phyloP scores from a whole-genome alignment of 2,888 invertebrate species.

The Tiliacea aurago region DNA sequence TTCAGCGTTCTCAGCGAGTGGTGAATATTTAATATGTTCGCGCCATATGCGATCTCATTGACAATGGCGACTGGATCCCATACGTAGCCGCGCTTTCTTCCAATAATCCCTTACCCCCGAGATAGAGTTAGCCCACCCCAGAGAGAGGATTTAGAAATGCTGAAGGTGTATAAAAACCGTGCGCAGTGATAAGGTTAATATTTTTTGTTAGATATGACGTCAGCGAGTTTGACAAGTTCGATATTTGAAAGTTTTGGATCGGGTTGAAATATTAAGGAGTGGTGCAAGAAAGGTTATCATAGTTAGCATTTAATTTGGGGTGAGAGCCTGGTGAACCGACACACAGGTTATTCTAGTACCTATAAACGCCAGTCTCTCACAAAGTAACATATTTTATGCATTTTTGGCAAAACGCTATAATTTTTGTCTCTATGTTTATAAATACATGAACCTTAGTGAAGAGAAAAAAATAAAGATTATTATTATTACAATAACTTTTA shows the following conservation, averaged over 20 bases:
- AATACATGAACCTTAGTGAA: too few relatives aligned
- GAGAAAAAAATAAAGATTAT: too few relatives aligned
- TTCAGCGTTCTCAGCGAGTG: constrained; percentile 66
- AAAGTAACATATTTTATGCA: too few relatives aligned
- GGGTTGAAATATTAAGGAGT: background rate
- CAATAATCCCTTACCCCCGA: constrained; percentile 81
- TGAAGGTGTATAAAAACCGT: constrained; percentile 67
- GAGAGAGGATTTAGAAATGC: constrained; percentile 74
- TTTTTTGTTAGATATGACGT: constrained; percentile 57
- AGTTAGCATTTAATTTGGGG: too few relatives aligned
- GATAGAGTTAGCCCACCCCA: constrained; percentile 76
- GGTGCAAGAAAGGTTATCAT: too few relatives aligned
- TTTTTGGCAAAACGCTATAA: too few relatives aligned
- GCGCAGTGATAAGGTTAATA: constrained; percentile 66
- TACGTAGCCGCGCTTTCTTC: constrained; percentile 74
- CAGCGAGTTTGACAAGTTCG: constrained; percentile 47
- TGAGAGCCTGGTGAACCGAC: too few relatives aligned
- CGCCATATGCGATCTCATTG: constrained; percentile 79
- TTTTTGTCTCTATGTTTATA: too few relatives aligned
- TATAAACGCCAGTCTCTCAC: too few relatives aligned
- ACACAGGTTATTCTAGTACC: too few relatives aligned
- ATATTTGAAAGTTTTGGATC: constrained; percentile 30
- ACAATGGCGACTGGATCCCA: constrained; percentile 76
- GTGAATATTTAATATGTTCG: constrained; percentile 85
- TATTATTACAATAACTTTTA: too few relatives aligned